Evolutionary conservation across 2,888 invertebrate genomes (phyloP).

Genomic region (Leuctra nigra): DNA sequence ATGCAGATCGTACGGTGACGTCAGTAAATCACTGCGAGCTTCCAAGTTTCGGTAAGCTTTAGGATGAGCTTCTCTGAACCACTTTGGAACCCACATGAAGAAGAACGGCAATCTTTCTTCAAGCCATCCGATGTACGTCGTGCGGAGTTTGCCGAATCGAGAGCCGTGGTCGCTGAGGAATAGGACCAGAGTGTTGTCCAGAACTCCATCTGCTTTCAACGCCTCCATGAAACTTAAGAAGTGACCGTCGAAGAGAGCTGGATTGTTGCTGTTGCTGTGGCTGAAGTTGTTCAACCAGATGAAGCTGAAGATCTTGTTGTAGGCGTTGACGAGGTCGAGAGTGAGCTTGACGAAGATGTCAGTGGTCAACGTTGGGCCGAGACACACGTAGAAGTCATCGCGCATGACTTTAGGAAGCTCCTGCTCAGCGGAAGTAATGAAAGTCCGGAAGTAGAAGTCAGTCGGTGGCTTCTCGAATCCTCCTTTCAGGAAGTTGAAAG

Average conservation of each 20-base stretch:
- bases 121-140: conserved; percentile 63
- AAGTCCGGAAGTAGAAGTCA: conserved; percentile 74
- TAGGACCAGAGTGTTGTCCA: conserved; percentile 60
- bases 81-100: conserved; percentile 59
- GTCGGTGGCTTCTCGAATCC: conserved; percentile 69
- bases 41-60: conserved; percentile 49
- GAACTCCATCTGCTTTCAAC: conserved; percentile 50
- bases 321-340: conserved; percentile 58
- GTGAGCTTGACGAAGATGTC: conserved; percentile 64
- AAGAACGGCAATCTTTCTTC: conserved; percentile 72
- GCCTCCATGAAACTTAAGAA: conserved; percentile 51
- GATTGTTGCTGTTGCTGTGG: conserved; percentile 60
- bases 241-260: conserved; percentile 58
- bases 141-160: conserved; percentile 64
- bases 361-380: conserved; percentile 56
- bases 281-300: conserved; percentile 76
- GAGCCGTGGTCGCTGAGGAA: conserved; percentile 76
- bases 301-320: conserved; percentile 58
- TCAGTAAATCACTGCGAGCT: conserved; percentile 57
- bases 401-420: conserved; percentile 33
- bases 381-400: conserved; percentile 49
- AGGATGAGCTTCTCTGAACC: conserved; percentile 50
- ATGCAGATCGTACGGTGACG: conserved; percentile 69
- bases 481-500: conserved; percentile 64
- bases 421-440: conserved; percentile 52